Conservation (phyloP, 2,888 invertebrate genomes). For the Electrophaes corylata region DNA sequence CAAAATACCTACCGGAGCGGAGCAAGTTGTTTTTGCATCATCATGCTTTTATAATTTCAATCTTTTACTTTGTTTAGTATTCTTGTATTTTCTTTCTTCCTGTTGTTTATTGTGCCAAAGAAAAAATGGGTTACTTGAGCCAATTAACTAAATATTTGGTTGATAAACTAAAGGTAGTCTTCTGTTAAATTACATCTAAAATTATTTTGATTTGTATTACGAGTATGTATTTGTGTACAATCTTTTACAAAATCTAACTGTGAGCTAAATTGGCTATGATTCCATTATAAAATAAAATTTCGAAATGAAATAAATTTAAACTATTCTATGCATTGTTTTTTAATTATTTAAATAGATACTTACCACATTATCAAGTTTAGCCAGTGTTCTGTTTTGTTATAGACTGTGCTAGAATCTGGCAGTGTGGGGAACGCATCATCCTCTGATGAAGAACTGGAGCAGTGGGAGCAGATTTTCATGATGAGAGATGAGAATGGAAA, state of each 20-base stretch:
- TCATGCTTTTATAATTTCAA: background rate
- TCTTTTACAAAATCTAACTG: background rate
- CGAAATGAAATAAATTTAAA: no score
- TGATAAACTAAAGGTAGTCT: slow-evolving; percentile 24
- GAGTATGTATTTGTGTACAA: background rate
- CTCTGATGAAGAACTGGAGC: slow-evolving; percentile 89
- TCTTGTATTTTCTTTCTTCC: no score
- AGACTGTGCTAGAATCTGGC: slow-evolving; percentile 89
- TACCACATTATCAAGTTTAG: no score
- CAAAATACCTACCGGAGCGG: no score
- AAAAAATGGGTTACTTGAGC: slow-evolving; percentile 16
- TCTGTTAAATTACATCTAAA: background rate
- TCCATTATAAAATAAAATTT: no score
- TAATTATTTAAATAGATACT: no score
- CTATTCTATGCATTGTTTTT: no score
- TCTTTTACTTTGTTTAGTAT: background rate
- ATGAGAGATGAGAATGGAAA: slow-evolving; percentile 87
- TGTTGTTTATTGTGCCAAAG: background rate
- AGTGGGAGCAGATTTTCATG: slow-evolving; percentile 92
- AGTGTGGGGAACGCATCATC: slow-evolving; percentile 85
- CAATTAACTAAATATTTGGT: slow-evolving; percentile 18
- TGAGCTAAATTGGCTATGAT: no score
- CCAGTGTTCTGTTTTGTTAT: slow-evolving; percentile 30
- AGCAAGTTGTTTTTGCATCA: background rate
- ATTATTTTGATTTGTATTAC: background rate